Evolutionary conservation across 92 coral and sea anemone genomes (phyloP).

Genomic region (Phenganax stokvisi): DNA sequence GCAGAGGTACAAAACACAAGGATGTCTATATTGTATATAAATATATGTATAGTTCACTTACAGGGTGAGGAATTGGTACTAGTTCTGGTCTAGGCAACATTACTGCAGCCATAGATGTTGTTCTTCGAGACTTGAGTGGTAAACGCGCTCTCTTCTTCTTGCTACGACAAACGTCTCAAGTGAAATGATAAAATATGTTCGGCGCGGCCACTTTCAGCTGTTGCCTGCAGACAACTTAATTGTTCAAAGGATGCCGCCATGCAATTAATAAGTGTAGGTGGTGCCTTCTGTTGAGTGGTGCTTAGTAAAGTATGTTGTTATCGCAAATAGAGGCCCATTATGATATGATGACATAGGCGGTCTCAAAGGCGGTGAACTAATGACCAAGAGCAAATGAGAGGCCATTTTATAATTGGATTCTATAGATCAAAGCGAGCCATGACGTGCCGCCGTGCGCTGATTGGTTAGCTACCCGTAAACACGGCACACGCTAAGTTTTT

Average conservation of each 20-base stretch:
- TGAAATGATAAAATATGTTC: constrained; percentile 33
- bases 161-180: constrained; percentile 22
- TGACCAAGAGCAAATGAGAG: constrained; percentile 97
- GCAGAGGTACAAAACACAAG: not conserved
- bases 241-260: constrained; percentile 99
- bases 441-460: constrained; percentile 59
- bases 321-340: constrained; percentile 99
- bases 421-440: constrained; percentile 92
- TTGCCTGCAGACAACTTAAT: constrained; percentile 81
- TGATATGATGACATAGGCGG: constrained; percentile 98
- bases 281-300: constrained; percentile 87
- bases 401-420: constrained; percentile 99
- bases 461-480: constrained; percentile 86
- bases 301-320: constrained; percentile 99
- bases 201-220: constrained; percentile 41
- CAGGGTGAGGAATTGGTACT: constrained; percentile 73
- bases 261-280: constrained; percentile 98
- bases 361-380: constrained; percentile 99
- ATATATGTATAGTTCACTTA: constrained; percentile 47
- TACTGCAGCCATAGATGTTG: constrained; percentile 74
- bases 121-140: not conserved
- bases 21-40: not conserved
- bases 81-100: constrained; percentile 87
- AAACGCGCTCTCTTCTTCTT: constrained; percentile 5
- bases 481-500: constrained; percentile 90